Percentiles rank a stretch among this genome's conserved stretches.
Conservation (phyloP, 2,113 vertebrate species). For the Larimichthys crocea region DNA sequence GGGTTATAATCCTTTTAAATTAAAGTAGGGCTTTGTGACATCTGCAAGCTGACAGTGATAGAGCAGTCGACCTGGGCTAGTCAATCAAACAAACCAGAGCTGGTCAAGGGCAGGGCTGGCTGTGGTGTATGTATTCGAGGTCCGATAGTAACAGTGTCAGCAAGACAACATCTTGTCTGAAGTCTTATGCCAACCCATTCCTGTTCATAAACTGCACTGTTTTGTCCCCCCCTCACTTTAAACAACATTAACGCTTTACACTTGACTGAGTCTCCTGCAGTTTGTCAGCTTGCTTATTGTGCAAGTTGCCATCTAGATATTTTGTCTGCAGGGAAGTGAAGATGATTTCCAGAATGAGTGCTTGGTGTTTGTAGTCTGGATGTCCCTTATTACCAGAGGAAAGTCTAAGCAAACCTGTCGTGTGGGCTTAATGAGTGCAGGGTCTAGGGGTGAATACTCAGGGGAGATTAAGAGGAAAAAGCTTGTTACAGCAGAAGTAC, state of each 20-base stretch:
- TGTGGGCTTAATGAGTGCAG: background rate
- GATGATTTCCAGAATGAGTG: background rate
- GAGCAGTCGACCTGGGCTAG: background rate
- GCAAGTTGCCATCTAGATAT: background rate
- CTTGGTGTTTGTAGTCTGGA: background rate
- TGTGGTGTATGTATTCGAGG: too few relatives aligned
- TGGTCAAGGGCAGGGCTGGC: background rate
- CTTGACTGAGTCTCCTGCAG: background rate
- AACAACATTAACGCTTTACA: background rate
- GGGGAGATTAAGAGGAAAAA: slow-evolving; percentile 10
- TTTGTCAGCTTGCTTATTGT: slow-evolving; percentile 2
- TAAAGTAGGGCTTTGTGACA: background rate
- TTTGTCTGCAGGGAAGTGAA: background rate
- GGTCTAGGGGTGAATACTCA: background rate
- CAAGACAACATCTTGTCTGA: too few relatives aligned
- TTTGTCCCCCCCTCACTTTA: background rate
- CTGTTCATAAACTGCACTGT: background rate
- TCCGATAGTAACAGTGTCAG: too few relatives aligned
- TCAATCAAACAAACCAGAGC: background rate
- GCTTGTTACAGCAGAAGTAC: slow-evolving; percentile 18
- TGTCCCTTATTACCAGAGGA: slow-evolving; percentile 29
- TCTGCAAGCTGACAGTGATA: background rate
- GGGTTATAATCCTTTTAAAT: background rate
- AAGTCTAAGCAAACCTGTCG: slow-evolving; percentile 3
- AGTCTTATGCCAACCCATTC: too few relatives aligned